Conservation (phyloP, 2,113 vertebrate genomes). For the Antechinus stuartii region DNA sequence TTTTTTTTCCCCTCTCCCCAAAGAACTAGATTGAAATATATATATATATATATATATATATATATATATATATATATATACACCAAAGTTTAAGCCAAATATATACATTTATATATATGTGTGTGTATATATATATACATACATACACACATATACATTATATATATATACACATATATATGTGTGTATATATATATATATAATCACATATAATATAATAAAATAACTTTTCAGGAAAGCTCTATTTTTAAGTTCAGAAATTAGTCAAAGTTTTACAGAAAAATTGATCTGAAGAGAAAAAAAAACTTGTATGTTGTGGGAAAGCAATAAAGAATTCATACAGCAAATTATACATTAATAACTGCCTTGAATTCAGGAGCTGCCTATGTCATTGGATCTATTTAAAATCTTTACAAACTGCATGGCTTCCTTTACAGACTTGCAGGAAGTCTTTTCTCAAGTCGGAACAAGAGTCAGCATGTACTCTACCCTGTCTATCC, state of each 20-base stretch:
- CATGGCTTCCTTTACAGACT: conserved; percentile 45
- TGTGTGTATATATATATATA: too few relatives aligned
- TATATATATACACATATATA: too few relatives aligned
- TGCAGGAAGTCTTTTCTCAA: conserved; percentile 47
- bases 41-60: too few relatives aligned
- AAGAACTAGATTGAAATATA: conserved; percentile 39
- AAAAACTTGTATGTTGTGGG: background rate
- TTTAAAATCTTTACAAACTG: conserved; percentile 39
- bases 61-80: background rate
- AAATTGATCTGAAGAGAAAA: background rate
- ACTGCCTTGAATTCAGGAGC: conserved; percentile 61
- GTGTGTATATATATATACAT: background rate
- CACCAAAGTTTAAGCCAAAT: too few relatives aligned
- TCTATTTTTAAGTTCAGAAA: background rate
- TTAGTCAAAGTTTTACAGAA: conserved; percentile 26
- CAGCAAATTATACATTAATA: conserved; percentile 37
- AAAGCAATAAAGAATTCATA: conserved; percentile 12
- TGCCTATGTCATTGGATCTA: background rate
- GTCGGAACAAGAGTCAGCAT: conserved; percentile 21
- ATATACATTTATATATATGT: background rate
- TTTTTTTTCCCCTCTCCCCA: conserved; percentile 17
- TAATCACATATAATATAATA: too few relatives aligned
- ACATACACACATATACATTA: too few relatives aligned
- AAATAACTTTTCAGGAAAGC: conserved; percentile 8
- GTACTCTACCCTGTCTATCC: conserved; percentile 26